These are phyloP conservation scores for Poecile atricapillus DNA, from an alignment of 2,113 vertebrate genomes.

Conservation along the genomic window DNA sequence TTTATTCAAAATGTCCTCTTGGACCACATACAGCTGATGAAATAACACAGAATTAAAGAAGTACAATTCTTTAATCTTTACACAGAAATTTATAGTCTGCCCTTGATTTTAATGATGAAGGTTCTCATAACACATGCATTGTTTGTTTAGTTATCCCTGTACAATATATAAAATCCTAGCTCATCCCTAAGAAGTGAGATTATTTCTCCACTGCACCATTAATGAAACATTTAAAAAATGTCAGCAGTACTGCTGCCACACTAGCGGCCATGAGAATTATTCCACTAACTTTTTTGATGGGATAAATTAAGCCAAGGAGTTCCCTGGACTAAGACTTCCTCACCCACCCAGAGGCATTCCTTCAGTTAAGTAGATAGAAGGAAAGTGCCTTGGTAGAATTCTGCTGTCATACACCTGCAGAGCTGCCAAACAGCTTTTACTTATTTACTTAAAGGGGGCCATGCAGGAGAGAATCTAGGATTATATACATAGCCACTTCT, in stretches of 20 bases:
- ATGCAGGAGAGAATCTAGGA: not conserved
- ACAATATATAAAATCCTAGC: not conserved
- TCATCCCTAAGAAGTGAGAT: not conserved
- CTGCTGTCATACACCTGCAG: not conserved
- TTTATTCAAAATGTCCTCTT: constrained; percentile 42
- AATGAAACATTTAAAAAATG: not conserved
- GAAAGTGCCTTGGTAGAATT: not conserved
- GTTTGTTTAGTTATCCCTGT: not conserved
- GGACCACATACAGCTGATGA: not conserved
- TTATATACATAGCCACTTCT: not conserved
- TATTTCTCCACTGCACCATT: not conserved
- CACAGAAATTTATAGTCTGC: not conserved
- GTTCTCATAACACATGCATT: not conserved
- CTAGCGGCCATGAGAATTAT: not conserved
- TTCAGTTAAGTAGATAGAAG: not conserved
- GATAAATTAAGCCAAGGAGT: not conserved
- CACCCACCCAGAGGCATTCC: not conserved
- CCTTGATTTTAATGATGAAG: not conserved
- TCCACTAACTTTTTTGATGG: not conserved
- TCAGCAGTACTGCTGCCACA: not conserved
- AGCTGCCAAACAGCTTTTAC: not conserved
- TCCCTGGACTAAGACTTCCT: not conserved
- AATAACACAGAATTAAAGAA: not conserved
- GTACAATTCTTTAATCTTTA: not conserved
- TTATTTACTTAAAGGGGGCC: not conserved